A percentile compares a stretch with the other conserved stretches of the same genome.
These are phyloP conservation scores for Eptesicus fuscus DNA, from an alignment of 2,113 vertebrate genomes.

Conservation along the genomic window DNA sequence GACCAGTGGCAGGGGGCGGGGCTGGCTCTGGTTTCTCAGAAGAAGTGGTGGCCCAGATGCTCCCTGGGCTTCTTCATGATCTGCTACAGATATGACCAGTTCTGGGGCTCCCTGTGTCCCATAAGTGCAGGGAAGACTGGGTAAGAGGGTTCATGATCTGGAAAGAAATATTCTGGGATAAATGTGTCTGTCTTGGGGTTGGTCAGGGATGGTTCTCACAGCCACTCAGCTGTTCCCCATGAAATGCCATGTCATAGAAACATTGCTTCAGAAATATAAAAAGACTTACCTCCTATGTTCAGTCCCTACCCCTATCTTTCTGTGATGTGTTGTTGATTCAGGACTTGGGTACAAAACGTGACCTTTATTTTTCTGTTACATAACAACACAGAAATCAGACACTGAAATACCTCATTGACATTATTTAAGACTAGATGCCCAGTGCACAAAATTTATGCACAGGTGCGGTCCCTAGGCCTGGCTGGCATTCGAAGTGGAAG, in stretches of 20 bases:
- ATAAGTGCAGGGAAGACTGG: not conserved
- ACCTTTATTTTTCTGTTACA: not conserved
- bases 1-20: not conserved
- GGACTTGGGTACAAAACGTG: not conserved
- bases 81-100: not conserved
- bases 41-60: not conserved
- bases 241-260: not conserved
- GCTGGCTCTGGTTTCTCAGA: not conserved
- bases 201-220: too few relatives aligned
- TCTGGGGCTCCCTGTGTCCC: not conserved
- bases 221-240: fast-evolving
- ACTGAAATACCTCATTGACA: not conserved
- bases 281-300: not conserved
- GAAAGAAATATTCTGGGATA: not conserved
- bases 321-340: not conserved
- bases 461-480: too few relatives aligned
- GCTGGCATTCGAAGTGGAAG: too few relatives aligned
- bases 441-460: too few relatives aligned
- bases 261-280: not conserved
- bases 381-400: not conserved
- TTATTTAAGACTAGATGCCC: not conserved
- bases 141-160: not conserved
- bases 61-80: not conserved
- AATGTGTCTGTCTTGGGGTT: not conserved
- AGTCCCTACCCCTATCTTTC: not conserved